These are phyloP conservation scores for Scolopax mira DNA, from an alignment of 2,113 vertebrate genomes.

Conservation along the genomic window DNA sequence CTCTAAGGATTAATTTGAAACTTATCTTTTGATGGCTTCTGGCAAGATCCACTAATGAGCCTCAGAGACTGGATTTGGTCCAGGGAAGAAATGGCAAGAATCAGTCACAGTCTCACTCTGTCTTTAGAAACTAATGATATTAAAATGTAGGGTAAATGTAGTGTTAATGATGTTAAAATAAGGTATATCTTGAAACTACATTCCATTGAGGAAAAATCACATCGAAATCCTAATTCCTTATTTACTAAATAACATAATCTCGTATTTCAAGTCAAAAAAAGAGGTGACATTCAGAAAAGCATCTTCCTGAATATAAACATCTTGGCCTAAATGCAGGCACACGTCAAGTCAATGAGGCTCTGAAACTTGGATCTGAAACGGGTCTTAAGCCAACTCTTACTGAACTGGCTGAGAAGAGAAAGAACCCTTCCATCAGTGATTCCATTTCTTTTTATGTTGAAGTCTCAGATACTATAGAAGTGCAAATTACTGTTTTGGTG, in stretches of 20 bases:
- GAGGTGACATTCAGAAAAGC: background rate
- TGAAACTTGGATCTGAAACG: background rate
- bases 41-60: background rate
- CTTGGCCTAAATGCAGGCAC: background rate
- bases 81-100: background rate
- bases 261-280: background rate
- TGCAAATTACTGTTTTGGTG: background rate
- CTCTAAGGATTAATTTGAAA: background rate
- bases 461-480: background rate
- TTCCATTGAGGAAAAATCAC: background rate
- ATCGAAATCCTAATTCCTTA: background rate
- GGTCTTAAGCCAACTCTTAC: background rate
- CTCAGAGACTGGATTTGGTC: background rate
- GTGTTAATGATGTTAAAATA: background rate
- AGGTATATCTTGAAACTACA: background rate
- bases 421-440: background rate
- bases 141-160: background rate
- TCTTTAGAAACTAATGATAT: background rate
- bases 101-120: background rate
- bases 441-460: background rate
- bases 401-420: background rate
- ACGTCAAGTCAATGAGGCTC: background rate
- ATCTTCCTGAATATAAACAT: background rate
- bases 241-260: background rate
- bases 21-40: background rate